Base-by-base conservation (phyloP, 2,888 invertebrate genomes). In the Parnassius apollo region DNA sequence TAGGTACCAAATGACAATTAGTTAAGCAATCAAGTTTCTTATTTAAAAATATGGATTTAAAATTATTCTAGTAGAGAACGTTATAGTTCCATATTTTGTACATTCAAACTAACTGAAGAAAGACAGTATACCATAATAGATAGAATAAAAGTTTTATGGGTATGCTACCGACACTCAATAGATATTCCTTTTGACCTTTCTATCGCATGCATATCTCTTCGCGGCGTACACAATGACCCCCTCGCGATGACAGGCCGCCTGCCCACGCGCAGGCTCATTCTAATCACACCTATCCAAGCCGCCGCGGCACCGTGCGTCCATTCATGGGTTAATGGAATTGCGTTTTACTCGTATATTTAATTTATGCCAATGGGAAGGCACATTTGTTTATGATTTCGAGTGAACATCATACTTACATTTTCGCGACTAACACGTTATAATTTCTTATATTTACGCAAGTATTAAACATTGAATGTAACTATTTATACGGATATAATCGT, bases 251-350 rank as follows among this genome's bases (percentile, higher is more conserved):
- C 90, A 90, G 86, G 74, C 76, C 77, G 77, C 73, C 84, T 75
- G 85, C 91, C 89, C 90, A 88, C 91, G 88, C 88, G 81, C 79
- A 77, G 61, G 76, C 79, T 76, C 73, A 74, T 81, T 86, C 88
- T 89, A 88, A 90, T 88, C 88, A 88, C 85, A 87, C 85, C 85
- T 88, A 86, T 86, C 85, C 82, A 74, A 69, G 74, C 74, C 69
- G 60, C 67, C 57, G 74, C 78, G 76, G 74, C 65, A 75, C 75
- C 75, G 75, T 73, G 70, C 77, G 81, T 83, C 82, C 86, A 88
- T 88, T 88, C 86, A 87, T 85, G 77, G 83, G 83, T 85, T 35
- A 82, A 83, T 82, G 83, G 81, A 80, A 80, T 76, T 79, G 69
- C 78, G 83, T 83, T 85, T 82, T 78, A 76, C 35, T 35, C 35